Evolutionary conservation across 2,888 invertebrate species (phyloP).

Genomic region (Heliconius charithonia): DNA sequence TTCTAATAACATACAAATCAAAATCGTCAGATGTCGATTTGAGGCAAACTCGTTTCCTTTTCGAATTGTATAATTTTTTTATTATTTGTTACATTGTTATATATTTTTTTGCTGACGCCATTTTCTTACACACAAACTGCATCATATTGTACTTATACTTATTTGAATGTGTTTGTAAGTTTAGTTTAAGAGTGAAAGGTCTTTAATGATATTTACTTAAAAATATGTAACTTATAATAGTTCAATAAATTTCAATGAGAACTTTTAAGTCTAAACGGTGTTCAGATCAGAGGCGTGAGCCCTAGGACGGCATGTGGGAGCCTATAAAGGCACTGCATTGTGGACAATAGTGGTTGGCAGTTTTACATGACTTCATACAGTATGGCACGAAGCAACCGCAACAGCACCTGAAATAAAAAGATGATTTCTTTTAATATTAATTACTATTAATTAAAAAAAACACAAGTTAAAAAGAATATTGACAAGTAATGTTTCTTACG

Average conservation of each 20-base stretch:
- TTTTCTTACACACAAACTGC: too few relatives aligned
- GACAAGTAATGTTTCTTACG: not conserved
- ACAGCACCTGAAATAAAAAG: conserved; percentile 69
- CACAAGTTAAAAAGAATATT: not conserved
- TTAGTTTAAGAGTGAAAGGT: not conserved
- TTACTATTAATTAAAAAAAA: not conserved
- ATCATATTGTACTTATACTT: too few relatives aligned
- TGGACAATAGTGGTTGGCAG: conserved; percentile 82
- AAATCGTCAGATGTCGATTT: too few relatives aligned
- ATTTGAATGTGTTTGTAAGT: too few relatives aligned
- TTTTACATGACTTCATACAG: conserved; percentile 82
- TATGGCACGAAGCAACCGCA: conserved; percentile 78
- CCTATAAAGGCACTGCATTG: conserved; percentile 76
- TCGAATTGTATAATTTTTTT: too few relatives aligned
- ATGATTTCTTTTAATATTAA: not conserved
- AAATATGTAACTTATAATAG: not conserved
- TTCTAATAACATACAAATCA: too few relatives aligned
- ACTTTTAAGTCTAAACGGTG: not conserved
- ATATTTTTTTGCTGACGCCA: too few relatives aligned
- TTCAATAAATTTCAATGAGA: not conserved
- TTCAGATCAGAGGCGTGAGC: conserved; percentile 4
- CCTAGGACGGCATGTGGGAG: conserved; percentile 71
- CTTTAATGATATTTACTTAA: not conserved
- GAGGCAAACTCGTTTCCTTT: too few relatives aligned
- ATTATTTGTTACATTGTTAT: too few relatives aligned